phyloP scores from a whole-genome alignment of 1,140 invertebrate species.

The Macrosteles quadrilineatus region DNA sequence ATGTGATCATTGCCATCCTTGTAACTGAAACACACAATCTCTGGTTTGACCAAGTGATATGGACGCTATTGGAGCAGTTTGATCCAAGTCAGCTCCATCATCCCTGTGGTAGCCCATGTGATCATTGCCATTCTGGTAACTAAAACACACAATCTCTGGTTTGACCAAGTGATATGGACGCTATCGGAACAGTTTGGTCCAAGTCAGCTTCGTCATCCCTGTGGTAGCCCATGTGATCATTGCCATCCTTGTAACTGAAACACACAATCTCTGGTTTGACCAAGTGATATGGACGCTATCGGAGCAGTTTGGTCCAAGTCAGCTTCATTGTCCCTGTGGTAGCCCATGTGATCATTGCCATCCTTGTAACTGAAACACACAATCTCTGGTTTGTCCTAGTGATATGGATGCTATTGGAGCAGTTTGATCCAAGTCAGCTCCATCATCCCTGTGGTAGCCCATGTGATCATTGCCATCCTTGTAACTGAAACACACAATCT shows the following conservation, averaged over 20 bases:
- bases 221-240: conserved; percentile 72
- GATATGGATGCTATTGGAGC: no score
- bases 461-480: conserved; percentile 69
- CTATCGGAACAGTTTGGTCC: conserved; percentile 60
- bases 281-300: no score
- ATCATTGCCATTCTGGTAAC: conserved; percentile 69
- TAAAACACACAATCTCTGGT: conserved; percentile 48
- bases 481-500: conserved; percentile 56
- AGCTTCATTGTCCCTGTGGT: conserved; percentile 70
- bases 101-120: conserved; percentile 74
- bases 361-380: conserved; percentile 61
- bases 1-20: conserved; percentile 69
- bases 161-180: no score
- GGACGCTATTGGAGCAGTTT: conserved; percentile 60
- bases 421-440: conserved; percentile 61
- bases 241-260: conserved; percentile 66
- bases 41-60: no score
- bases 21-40: conserved; percentile 56
- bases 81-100: conserved; percentile 67
- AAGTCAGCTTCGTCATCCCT: conserved; percentile 71
- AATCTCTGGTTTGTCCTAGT: no score
- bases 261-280: conserved; percentile 36
- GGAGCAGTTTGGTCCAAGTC: conserved; percentile 62
- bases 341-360: conserved; percentile 70
- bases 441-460: conserved; percentile 71